Evolutionary conservation across 2,888 invertebrate species (phyloP), one percentile per base, ranked within the genome.

Genomic region (Rhamphomyia laevipes): DNA sequence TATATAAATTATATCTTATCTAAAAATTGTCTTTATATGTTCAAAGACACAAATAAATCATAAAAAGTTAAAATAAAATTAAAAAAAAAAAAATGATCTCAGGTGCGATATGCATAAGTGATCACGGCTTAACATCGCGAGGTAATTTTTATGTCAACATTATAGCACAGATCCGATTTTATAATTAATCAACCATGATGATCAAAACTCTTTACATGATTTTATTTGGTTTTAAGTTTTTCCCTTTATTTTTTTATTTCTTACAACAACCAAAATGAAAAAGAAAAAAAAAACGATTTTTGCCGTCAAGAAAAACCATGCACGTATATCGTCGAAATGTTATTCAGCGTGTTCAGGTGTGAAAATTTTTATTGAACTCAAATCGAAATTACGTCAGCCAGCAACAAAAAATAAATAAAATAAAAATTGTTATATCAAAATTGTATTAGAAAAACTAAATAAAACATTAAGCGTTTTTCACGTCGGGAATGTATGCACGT

Each of bases 401-500:
- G 13, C 16, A 47, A 43, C 33, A 46, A 45, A 23, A 41, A 43
- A 37, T 37, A 49, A 53, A 47, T 50, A 49, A 45, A 49, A 52
- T 5, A 15, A 37, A 49, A 47, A 54, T 52, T n/a, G n/a, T n/a
- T 54, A 52, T 15, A 15, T n/a, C 37, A 15, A 21, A 6, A 4
- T 21, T 21, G n/a, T n/a, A n/a, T 21, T 47, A 43, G 53, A 48
- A 52, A n/a, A 47, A 49, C 16, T 37, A 5, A 37, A 16, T 6
- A 7, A n/a, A 49, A 50, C 53, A 49, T 48, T 44, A 40, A 43
- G 43, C 51, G 50, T 49, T 52, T n/a, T 54, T 50, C 49, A 50
- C 21, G 21, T 21, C 21, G 21, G n/a, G 51, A 52, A 53, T 53
- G 53, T 47, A 49, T 27, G 52, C 50, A 52, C 50, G 52, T 50